A percentile compares a stretch with the other conserved stretches of the same genome.
These are phyloP conservation scores for Tetrao urogallus DNA, from an alignment of 2,113 vertebrate genomes.

Conservation along the genomic window DNA sequence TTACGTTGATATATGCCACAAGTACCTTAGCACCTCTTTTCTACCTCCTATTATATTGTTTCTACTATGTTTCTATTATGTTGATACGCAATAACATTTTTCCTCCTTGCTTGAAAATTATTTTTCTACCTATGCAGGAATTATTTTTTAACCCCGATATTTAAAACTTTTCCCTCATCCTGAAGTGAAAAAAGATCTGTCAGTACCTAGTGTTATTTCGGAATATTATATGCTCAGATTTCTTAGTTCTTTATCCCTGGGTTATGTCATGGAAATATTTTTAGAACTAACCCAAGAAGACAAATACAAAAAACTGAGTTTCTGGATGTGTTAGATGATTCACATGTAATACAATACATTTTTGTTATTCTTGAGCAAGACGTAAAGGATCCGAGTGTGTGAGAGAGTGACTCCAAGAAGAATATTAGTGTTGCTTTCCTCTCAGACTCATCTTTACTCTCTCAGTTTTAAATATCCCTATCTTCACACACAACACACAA, in stretches of 20 bases:
- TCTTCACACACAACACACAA: neutral
- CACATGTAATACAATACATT: neutral
- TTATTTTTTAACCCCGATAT: neutral
- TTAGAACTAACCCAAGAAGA: neutral
- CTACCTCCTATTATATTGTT: neutral
- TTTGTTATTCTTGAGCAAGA: neutral
- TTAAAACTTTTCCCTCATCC: neutral
- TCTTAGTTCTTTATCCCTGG: neutral
- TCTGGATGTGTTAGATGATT: neutral
- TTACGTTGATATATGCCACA: neutral
- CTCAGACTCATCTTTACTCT: neutral
- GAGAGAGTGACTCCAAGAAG: neutral
- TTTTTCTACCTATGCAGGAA: neutral
- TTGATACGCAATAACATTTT: neutral
- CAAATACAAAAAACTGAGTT: neutral
- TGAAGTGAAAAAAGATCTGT: neutral
- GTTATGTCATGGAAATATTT: neutral
- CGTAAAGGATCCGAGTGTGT: neutral
- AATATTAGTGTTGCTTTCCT: neutral
- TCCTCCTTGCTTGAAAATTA: neutral
- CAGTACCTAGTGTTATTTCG: neutral
- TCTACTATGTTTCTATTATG: neutral
- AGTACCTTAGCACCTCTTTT: neutral
- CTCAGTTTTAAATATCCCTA: neutral
- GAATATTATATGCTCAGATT: neutral